Conservation (phyloP, 2,888 invertebrate species). For the Nesidiocoris tenuis region DNA sequence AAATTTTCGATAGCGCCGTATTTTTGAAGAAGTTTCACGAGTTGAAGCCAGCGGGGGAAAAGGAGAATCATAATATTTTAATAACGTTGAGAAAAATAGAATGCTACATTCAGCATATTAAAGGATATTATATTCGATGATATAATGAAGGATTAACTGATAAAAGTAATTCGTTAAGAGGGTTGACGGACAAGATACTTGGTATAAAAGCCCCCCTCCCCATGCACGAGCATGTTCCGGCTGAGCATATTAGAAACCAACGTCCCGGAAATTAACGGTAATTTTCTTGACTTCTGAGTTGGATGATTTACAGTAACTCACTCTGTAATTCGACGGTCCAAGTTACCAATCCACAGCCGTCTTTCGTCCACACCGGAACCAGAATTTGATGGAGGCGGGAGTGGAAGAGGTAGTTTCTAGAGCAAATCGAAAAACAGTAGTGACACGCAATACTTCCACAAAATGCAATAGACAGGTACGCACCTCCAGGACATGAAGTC, state of each 20-base stretch:
- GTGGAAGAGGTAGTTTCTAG: conserved; percentile 29
- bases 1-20: conserved; percentile 92
- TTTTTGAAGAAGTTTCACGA: conserved; percentile 93
- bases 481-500: too few relatives aligned
- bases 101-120: background rate
- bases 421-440: too few relatives aligned
- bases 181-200: conserved; percentile 17
- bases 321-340: conserved; percentile 89
- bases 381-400: conserved; percentile 14
- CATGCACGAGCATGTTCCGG: too few relatives aligned
- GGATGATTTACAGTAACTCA: too few relatives aligned
- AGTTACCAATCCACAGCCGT: conserved; percentile 88
- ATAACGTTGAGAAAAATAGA: background rate
- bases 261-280: too few relatives aligned
- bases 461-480: too few relatives aligned
- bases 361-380: conserved; percentile 59
- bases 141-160: too few relatives aligned
- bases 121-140: background rate
- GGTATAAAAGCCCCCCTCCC: too few relatives aligned
- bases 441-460: too few relatives aligned
- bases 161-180: background rate
- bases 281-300: too few relatives aligned
- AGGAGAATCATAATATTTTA: too few relatives aligned
- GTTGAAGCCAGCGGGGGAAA: conserved; percentile 69
- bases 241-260: too few relatives aligned